Evolutionary conservation across 2,113 vertebrate species (phyloP), one percentile per base, ranked within the genome.

Genomic region (Sinocyclocheilus anophthalmus): DNA sequence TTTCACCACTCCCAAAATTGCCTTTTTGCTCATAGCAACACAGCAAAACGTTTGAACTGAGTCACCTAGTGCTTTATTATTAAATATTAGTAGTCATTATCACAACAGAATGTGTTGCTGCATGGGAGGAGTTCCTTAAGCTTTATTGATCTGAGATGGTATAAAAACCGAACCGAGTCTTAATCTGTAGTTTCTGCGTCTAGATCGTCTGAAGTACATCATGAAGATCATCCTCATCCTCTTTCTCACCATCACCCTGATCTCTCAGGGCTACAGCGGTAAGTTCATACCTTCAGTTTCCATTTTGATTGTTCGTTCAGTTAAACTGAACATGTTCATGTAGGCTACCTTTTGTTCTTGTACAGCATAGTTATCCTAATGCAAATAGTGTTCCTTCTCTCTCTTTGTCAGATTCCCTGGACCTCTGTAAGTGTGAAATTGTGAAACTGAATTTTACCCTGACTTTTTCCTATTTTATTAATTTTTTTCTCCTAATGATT

Each of bases 211-310:
- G 67, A 6, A 37, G 67, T 84, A 37, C 76, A 91, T 30, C 42
- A 95, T 94, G 94, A 93, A 93, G 84, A 30, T 90, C 75, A 8
- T 87, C 65, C 80, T 89, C 33, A 48, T 93, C 13, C 73, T 94
- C 69, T 37, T 78, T 1, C 86, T 96, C 59, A 90, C 76, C 5
- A 59, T 88, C 53, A 87, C 91, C 87, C 92, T 95, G 84, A 69
- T 92, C 69, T 50, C 82, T 70, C 92, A 85, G 90, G 93, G 89
- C 24, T 76, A 91, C 82, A 85, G 92, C 88, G 93, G 95, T 96
- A 94, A 94, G 94, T 90, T 50, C 22, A 72, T 33, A 18, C 16
- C 13, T 78, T 6, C 30, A 59, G 3, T 67, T 81, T 81, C 24
- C 8, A 24, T 80, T 7, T 10, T 78, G 6, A 61, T n/a, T 39